Percentiles rank a stretch among this genome's conserved stretches.
Evolutionary conservation across 2,888 invertebrate species (phyloP).

Genomic region (Cremastinae sp.): DNA sequence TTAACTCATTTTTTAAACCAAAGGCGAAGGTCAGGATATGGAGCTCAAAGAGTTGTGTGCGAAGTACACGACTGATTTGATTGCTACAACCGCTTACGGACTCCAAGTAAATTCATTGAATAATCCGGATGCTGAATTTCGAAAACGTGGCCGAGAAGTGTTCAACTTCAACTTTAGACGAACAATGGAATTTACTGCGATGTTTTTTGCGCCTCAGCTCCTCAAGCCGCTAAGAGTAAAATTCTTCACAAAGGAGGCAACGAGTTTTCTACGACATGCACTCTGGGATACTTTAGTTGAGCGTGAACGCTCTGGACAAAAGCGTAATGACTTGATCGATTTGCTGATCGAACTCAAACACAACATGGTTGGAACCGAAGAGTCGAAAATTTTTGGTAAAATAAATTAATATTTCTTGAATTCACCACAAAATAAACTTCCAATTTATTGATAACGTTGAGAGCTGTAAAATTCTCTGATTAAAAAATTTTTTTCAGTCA

Average conservation of each 20-base stretch:
- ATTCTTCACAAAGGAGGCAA: conserved; percentile 76
- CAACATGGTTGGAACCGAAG: conserved; percentile 56
- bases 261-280: conserved; percentile 77
- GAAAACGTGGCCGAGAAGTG: conserved; percentile 78
- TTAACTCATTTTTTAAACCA: conserved; percentile 14
- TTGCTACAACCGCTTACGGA: conserved; percentile 81
- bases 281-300: conserved; percentile 80
- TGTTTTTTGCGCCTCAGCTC: conserved; percentile 80
- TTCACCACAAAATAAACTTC: no score
- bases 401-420: no score
- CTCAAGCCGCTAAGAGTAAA: conserved; percentile 75
- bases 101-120: conserved; percentile 80
- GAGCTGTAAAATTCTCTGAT: no score
- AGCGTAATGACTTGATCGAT: conserved; percentile 81
- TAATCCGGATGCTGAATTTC: conserved; percentile 79
- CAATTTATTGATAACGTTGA: no score
- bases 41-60: conserved; percentile 75
- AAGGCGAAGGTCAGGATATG: conserved; percentile 64
- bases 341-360: conserved; percentile 79
- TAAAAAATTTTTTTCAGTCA: no score
- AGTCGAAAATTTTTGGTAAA: conserved; percentile 59
- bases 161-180: conserved; percentile 76
- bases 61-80: conserved; percentile 79
- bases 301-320: conserved; percentile 77
- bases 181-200: conserved; percentile 75